Base-by-base conservation (phyloP, 2,888 invertebrate genomes). In the Cephus pygmeus region DNA sequence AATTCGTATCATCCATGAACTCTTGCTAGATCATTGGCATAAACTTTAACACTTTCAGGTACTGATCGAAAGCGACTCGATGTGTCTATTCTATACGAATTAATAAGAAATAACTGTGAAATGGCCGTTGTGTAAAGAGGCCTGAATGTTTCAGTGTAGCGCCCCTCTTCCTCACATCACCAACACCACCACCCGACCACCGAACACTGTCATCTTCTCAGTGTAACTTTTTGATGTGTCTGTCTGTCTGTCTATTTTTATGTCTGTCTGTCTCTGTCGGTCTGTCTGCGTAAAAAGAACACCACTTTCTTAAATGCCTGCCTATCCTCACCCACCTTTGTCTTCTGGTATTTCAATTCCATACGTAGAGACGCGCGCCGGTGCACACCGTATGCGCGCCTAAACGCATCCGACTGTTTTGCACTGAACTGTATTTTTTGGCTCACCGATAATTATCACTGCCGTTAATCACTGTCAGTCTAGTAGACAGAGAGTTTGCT, bases 141-240 rank as follows among this genome's bases (percentile, higher is more conserved):
- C 88, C 87, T 89, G 89, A 88, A 89, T 89, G 89, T 90, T 89
- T 89, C 90, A 88, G 87, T 89, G 89, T 90, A 90, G 89, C 89
- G 86, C 87, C 87, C 90, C 89, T 88, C 89, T 89, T 90, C 89
- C 90, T 89, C 89, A 88, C 86, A 87, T 88, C 89, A 89, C 88
- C 87, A 88, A 84, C 87, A 88, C 88, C 86, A 86, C 87, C 88
- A 88, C 87, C 88, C 86, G 88, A 88, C 89, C 88, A 88, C 87
- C 87, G 89, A 89, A 89, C 90, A 90, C 89, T 89, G 88, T 88
- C 87, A 87, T 89, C 87, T 89, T 89, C 85, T 89, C 85, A 85
- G 87, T 90, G 89, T 90, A 84, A 88, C 83, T 87, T 87, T 88
- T 86, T 85, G 82, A 81, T 76, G 80, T 88, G 85, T 88, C 84